Conservation (phyloP, 1,140 invertebrate species). For the Aricia agestis region DNA sequence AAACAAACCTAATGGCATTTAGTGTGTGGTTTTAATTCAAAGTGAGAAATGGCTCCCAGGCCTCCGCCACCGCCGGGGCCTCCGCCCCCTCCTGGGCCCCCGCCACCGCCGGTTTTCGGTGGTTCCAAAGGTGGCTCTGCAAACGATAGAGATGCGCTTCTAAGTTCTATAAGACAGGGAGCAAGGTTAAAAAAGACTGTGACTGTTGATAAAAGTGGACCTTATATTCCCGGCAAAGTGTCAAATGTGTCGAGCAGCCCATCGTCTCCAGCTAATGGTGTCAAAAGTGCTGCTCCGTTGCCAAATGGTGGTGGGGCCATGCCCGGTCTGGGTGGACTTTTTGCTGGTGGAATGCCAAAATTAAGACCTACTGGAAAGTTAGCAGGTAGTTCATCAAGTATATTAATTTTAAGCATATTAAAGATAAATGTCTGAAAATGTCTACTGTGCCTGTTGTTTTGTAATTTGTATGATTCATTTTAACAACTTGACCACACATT, state of each 20-base stretch:
- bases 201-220: conserved; percentile 92
- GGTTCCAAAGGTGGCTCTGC: conserved; percentile 67
- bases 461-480: no score
- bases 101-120: conserved; percentile 81
- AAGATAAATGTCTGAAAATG: no score
- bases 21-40: conserved; percentile 26
- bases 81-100: conserved; percentile 77
- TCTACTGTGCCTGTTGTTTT: no score
- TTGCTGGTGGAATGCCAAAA: conserved; percentile 92
- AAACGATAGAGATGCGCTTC: conserved; percentile 81
- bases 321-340: conserved; percentile 84
- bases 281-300: conserved; percentile 65
- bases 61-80: conserved; percentile 77
- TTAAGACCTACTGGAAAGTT: conserved; percentile 84
- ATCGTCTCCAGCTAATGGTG: conserved; percentile 48
- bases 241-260: conserved; percentile 41
- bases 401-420: neutral
- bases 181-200: conserved; percentile 89
- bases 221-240: conserved; percentile 81
- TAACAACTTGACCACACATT: no score
- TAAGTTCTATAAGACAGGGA: conserved; percentile 90
- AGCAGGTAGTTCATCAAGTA: conserved; percentile 43
- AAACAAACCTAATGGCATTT: conserved; percentile 46
- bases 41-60: conserved; percentile 50
- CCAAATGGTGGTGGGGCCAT: conserved; percentile 74